phyloP scores from a whole-genome alignment of 2,888 invertebrate genomes.

The Bellardia bayeri region DNA sequence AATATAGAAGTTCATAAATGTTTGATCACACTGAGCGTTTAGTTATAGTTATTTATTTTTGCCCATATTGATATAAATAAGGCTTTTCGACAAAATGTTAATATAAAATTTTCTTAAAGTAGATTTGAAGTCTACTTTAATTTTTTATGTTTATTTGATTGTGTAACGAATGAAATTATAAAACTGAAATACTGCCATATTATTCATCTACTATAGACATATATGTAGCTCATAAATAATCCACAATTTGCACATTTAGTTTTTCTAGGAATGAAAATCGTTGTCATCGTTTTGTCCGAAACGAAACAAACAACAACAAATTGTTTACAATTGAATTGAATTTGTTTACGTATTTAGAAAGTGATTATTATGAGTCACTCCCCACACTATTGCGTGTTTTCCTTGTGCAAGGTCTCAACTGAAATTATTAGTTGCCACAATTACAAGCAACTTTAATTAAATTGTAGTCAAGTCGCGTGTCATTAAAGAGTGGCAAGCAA shows the following conservation, averaged over 20 bases:
- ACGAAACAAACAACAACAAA: slow-evolving; percentile 13
- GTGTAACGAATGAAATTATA: slow-evolving; percentile 5
- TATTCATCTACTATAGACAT: not conserved
- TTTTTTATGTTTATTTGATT: not conserved
- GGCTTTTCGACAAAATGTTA: no score
- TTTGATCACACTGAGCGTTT: not conserved
- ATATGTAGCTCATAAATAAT: slow-evolving; percentile 12
- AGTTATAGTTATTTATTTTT: not conserved
- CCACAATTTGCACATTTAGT: slow-evolving; percentile 10
- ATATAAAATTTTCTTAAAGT: no score
- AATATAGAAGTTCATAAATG: not conserved
- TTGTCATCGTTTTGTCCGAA: slow-evolving; percentile 44
- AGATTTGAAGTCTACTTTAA: no score
- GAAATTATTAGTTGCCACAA: slow-evolving; percentile 40
- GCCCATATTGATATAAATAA: no score
- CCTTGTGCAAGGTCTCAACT: slow-evolving; percentile 2
- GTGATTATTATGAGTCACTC: slow-evolving; percentile 54
- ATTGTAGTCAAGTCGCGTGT: slow-evolving; percentile 38
- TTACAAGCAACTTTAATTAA: slow-evolving; percentile 44
- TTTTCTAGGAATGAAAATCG: slow-evolving; percentile 18
- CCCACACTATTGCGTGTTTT: slow-evolving; percentile 35
- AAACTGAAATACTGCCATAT: not conserved
- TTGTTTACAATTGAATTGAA: slow-evolving; percentile 52
- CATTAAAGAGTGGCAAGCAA: slow-evolving; percentile 13
- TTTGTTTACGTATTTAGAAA: slow-evolving; percentile 53